These are phyloP conservation scores for Pachydiplax longipennis DNA, from an alignment of 2,888 invertebrate species.

Conservation along the genomic window DNA sequence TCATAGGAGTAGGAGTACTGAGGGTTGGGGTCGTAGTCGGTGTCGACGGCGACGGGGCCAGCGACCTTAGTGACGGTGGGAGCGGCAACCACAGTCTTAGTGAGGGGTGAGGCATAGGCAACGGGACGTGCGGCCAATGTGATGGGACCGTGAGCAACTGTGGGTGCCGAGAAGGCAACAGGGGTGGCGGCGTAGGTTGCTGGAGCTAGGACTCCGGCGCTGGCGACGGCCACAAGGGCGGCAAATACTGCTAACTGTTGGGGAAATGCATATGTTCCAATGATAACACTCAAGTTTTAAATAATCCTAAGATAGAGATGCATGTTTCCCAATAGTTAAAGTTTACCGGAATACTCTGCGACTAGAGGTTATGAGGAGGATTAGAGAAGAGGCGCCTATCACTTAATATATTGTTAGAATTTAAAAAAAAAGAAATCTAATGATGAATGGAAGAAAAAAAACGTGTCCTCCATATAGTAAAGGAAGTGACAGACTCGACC, in stretches of 20 bases:
- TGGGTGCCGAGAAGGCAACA: not conserved
- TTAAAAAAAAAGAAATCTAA: no score
- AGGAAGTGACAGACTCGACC: no score
- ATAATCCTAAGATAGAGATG: not conserved
- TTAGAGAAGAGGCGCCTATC: no score
- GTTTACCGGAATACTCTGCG: not conserved
- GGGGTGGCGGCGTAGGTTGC: not conserved
- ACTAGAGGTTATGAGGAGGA: no score
- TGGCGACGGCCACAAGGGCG: slow-evolving; percentile 49
- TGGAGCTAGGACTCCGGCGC: slow-evolving; percentile 1
- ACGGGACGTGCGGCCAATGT: slow-evolving; percentile 25
- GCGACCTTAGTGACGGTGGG: slow-evolving; percentile 26
- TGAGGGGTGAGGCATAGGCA: slow-evolving; percentile 21
- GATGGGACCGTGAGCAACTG: slow-evolving; percentile 36
- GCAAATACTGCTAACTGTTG: slow-evolving; percentile 48
- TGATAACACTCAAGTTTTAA: not conserved
- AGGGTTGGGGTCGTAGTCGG: slow-evolving; percentile 47
- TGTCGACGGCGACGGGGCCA: slow-evolving; percentile 44
- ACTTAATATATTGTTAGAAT: no score
- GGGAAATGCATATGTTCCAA: not conserved
- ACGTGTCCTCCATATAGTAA: no score
- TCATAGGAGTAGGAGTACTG: slow-evolving; percentile 46
- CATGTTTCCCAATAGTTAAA: not conserved
- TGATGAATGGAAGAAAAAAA: no score
- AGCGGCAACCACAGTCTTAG: slow-evolving; percentile 32